phyloP scores from a whole-genome alignment of 2,888 invertebrate genomes.

The Aquatica leii region DNA sequence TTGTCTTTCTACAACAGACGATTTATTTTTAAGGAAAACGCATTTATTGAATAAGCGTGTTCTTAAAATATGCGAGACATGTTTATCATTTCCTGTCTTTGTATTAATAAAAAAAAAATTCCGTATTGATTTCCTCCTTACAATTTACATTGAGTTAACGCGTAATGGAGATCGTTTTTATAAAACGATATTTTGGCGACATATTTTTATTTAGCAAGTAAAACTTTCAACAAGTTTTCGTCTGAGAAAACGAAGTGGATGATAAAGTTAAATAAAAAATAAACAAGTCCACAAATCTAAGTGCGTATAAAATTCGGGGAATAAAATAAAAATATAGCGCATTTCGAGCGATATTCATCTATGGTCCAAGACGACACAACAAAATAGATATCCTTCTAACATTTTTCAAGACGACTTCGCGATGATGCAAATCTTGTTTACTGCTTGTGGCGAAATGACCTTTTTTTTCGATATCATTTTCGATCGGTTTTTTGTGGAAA shows the following conservation, averaged over 20 bases:
- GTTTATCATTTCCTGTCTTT: conserved; percentile 9
- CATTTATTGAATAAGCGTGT: neutral
- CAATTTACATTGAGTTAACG: too few relatives aligned
- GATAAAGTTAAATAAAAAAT: conserved; percentile 9
- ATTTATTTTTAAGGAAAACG: neutral
- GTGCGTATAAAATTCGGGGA: conserved; percentile 1
- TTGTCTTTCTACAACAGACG: too few relatives aligned
- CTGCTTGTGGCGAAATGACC: conserved; percentile 8
- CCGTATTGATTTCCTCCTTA: too few relatives aligned
- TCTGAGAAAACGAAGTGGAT: neutral
- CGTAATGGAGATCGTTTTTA: too few relatives aligned
- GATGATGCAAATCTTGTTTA: conserved; percentile 23
- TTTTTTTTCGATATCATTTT: neutral
- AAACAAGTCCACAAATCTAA: conserved; percentile 1
- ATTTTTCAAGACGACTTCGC: conserved; percentile 25
- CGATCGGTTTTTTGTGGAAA: neutral
- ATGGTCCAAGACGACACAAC: conserved; percentile 18
- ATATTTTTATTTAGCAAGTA: too few relatives aligned
- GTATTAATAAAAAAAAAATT: neutral
- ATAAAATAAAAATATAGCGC: conserved; percentile 14
- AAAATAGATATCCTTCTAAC: conserved; percentile 24
- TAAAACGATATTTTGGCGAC: too few relatives aligned
- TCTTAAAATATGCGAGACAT: neutral
- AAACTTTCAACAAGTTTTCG: neutral
- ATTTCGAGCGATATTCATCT: conserved; percentile 18